Evolutionary conservation across 2,113 vertebrate genomes (phyloP), one percentile per base, ranked within the genome.

Genomic region (Heptranchias perlo): DNA sequence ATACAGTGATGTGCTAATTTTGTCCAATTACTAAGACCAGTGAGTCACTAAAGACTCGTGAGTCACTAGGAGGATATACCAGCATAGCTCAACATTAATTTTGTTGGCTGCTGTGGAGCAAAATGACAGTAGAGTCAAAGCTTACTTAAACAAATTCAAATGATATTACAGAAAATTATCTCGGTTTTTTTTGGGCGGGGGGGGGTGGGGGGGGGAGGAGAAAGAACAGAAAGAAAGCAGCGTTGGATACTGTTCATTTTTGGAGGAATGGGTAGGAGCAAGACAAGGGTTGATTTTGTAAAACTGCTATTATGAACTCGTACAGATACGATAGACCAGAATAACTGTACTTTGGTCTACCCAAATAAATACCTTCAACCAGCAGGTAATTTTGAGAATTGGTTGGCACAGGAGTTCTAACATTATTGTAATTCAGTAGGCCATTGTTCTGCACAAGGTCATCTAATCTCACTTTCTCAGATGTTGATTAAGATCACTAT

Each of bases 21-120:
- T 93, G 61, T 93, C 89, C 89, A 93, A 93, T 62, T 93, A 93
- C 89, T 93, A 62, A 93, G 89, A n/a, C 61, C n/a, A 93, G 35
- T 93, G 89, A 93, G 89, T 93, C 58, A 93, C 89, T 21, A 62
- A 93, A 93, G 89, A 10, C 54, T 62, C 52, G 14, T 62, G 89
- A 93, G 89, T 93, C 89, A 93, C 89, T 7, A 92, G 89, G 31
- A 93, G 54, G 54, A 93, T 62, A 93, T 16, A 93, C 35, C 35
- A 93, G 89, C 89, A 62, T n/a, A 62, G 58, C 58, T 21, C 89
- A 93, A 61, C 18, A 93, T 61, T 39, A 62, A 39, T 39, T 39
- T 23, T 93, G 35, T 39, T 62, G 14, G 35, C 89, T 92, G 35
- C n/a, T 61, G 6, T 61, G 4, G n/a, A 93, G 58, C 35, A 62